Conservation (phyloP, 2,888 invertebrate genomes). For the Isoperla grammatica region DNA sequence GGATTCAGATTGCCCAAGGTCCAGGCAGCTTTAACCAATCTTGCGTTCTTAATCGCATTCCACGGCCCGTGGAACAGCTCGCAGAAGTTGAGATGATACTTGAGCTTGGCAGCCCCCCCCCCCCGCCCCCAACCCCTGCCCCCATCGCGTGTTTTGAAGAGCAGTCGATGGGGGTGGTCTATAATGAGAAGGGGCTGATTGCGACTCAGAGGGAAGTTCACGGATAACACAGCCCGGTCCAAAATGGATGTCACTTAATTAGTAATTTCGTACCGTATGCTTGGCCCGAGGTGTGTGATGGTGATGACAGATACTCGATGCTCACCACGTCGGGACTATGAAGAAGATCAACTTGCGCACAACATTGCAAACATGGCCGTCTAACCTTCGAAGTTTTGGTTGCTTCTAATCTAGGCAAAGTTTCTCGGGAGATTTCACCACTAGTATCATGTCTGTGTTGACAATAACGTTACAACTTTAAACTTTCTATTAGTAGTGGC, state of each 20-base stretch:
- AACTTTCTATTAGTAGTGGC: too few species aligned
- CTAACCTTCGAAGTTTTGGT: too few species aligned
- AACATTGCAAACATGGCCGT: too few species aligned
- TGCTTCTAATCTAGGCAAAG: too few species aligned
- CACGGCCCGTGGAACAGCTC: not conserved
- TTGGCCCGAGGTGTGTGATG: constrained; percentile 4
- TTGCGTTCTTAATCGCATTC: constrained; percentile 5
- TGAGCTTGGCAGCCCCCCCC: too few species aligned
- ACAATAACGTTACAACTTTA: too few species aligned
- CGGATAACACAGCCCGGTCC: not conserved
- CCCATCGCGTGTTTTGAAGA: not conserved
- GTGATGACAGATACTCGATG: not conserved
- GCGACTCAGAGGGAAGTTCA: not conserved
- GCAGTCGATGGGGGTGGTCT: constrained; percentile 1
- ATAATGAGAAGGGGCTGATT: constrained; percentile 16
- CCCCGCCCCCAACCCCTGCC: too few species aligned
- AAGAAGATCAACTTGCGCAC: not conserved
- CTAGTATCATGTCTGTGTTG: too few species aligned
- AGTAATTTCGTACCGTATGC: constrained; percentile 1
- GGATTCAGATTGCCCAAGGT: too few species aligned
- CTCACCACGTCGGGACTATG: not conserved
- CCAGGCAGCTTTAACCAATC: constrained; percentile 5
- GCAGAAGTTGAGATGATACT: too few species aligned
- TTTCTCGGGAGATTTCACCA: too few species aligned
- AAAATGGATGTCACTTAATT: constrained; percentile 13